These are phyloP conservation scores for Holotrichia oblita DNA, from an alignment of 1,140 invertebrate species.

Conservation along the genomic window DNA sequence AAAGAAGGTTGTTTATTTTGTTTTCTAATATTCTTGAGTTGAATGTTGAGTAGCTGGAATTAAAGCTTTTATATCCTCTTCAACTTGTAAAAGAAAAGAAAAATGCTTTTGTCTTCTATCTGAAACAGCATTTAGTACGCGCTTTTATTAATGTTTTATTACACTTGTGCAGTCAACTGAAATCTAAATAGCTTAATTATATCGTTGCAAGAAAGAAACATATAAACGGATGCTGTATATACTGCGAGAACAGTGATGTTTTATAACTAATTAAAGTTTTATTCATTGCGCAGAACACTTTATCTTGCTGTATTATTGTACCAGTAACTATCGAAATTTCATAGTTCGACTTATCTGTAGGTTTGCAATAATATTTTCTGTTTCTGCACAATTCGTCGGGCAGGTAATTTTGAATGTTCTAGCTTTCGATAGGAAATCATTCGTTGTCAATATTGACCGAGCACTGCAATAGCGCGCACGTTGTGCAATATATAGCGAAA, in stretches of 20 bases:
- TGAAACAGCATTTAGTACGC: conserved; percentile 5
- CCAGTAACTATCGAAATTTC: neutral
- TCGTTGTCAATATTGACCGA: no score
- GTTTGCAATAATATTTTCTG: neutral
- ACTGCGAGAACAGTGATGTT: neutral
- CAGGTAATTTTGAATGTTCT: no score
- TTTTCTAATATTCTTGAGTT: conserved; percentile 24
- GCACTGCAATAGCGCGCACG: no score
- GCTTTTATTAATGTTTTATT: conserved; percentile 16
- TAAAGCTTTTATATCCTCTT: conserved; percentile 1
- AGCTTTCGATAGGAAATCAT: no score
- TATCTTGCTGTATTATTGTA: neutral
- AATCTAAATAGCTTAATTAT: neutral
- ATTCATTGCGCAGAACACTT: neutral
- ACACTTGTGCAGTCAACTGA: neutral
- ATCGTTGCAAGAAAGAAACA: neutral
- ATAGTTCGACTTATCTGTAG: neutral
- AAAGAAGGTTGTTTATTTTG: conserved; percentile 11
- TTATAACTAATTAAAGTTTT: neutral
- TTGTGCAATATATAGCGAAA: no score
- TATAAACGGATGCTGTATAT: neutral
- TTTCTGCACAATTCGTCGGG: no score
- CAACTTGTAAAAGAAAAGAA: neutral
- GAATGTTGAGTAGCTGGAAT: neutral
- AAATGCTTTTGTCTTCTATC: neutral